phyloP scores from a whole-genome alignment of 1,140 invertebrate genomes.

The Physella acuta region DNA sequence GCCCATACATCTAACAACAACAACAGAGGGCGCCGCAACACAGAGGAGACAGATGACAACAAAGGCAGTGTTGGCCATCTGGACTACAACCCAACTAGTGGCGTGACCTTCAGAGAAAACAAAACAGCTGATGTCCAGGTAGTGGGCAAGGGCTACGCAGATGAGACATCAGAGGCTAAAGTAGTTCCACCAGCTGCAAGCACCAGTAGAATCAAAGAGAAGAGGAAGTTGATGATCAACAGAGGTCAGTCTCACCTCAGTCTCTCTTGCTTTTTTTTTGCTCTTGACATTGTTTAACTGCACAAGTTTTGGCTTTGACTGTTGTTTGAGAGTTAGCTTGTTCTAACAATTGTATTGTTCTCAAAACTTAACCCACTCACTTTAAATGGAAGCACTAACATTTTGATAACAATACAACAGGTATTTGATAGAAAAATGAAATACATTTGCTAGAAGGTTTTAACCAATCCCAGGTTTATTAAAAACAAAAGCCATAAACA shows the following conservation, averaged over 20 bases:
- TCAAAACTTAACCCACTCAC: too few relatives aligned
- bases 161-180: constrained; percentile 32
- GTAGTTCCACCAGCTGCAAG: background rate
- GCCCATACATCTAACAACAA: constrained; percentile 1
- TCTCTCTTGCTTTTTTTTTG: too few relatives aligned
- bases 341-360: too few relatives aligned
- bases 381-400: too few relatives aligned
- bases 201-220: constrained; percentile 24
- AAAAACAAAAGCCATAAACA: too few relatives aligned
- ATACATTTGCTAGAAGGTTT: too few relatives aligned
- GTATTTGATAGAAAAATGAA: too few relatives aligned
- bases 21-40: background rate
- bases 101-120: constrained; percentile 56
- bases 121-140: constrained; percentile 54
- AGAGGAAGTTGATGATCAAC: constrained; percentile 38
- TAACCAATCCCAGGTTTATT: too few relatives aligned
- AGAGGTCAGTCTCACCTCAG: constrained; percentile 31
- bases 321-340: too few relatives aligned
- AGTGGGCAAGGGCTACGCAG: constrained; percentile 55
- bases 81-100: constrained; percentile 54
- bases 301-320: too few relatives aligned
- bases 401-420: too few relatives aligned
- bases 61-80: constrained; percentile 33
- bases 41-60: background rate
- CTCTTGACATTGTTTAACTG: too few relatives aligned